Evolutionary conservation across 2,113 vertebrate genomes (phyloP).

Genomic region (Gopherus flavomarginatus): DNA sequence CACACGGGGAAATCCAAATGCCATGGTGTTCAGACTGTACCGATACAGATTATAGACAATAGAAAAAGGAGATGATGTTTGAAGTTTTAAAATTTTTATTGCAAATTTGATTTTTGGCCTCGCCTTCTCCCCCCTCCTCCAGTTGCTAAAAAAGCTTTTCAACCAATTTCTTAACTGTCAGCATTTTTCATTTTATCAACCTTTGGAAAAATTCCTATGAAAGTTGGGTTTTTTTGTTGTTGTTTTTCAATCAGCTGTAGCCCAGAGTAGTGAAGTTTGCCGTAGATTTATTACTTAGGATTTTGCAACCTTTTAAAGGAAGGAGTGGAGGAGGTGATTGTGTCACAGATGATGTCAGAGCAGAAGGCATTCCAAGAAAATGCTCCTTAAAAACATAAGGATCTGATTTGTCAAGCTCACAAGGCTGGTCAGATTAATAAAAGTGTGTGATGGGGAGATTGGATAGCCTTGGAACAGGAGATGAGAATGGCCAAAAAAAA

Average conservation of each 20-base stretch:
- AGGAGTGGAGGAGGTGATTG: neutral
- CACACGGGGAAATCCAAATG: neutral
- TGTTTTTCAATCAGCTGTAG: neutral
- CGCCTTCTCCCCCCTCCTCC: accelerated
- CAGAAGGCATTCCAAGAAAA: neutral
- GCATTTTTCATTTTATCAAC: neutral
- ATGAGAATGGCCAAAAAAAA: neutral
- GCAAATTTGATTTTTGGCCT: neutral
- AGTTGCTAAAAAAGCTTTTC: neutral
- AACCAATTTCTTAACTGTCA: neutral
- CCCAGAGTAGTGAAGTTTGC: neutral
- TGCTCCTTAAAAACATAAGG: neutral
- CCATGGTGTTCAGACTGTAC: neutral
- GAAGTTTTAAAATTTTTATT: neutral
- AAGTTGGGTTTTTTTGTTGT: neutral
- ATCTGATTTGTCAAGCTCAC: neutral
- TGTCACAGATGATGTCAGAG: neutral
- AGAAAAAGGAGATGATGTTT: neutral
- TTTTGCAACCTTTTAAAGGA: neutral
- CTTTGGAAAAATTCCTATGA: neutral
- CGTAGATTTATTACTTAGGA: neutral
- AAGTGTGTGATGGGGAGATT: neutral
- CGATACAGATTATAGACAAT: neutral
- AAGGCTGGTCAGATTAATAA: neutral
- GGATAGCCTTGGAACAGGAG: neutral